Conservation (phyloP, 2,113 vertebrate species). For the Cyanoramphus novaezelandiae region DNA sequence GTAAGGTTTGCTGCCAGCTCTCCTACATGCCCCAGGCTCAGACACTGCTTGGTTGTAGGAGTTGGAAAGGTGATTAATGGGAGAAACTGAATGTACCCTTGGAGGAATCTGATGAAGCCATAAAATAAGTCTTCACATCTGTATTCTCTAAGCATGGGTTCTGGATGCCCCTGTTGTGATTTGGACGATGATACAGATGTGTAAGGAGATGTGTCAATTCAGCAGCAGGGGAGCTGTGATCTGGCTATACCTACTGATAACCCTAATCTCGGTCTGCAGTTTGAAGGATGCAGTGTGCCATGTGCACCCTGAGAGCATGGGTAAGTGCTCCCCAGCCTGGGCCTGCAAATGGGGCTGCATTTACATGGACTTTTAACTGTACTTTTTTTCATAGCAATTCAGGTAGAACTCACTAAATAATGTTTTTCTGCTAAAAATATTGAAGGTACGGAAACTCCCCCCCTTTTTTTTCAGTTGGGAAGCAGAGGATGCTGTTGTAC, state of each 20-base stretch:
- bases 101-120: neutral
- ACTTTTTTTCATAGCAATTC: neutral
- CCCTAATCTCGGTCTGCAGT: neutral
- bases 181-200: neutral
- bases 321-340: slow-evolving; percentile 18
- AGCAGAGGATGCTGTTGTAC: neutral
- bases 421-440: neutral
- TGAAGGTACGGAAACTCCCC: neutral
- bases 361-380: neutral
- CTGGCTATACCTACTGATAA: neutral
- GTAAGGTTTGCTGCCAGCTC: neutral
- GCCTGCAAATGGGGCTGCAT: neutral
- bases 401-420: neutral
- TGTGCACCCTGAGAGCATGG: slow-evolving; percentile 62
- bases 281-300: neutral
- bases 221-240: neutral
- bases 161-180: neutral
- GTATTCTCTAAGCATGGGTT: neutral
- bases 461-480: neutral
- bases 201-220: neutral
- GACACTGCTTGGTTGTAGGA: neutral
- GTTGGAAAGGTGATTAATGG: neutral
- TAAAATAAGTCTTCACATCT: neutral
- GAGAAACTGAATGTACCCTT: neutral
- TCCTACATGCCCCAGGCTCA: neutral